Percentiles rank a stretch among this genome's conserved stretches.
These are phyloP conservation scores for Cheilinus undulatus DNA, from an alignment of 2,113 vertebrate genomes.

Conservation along the genomic window DNA sequence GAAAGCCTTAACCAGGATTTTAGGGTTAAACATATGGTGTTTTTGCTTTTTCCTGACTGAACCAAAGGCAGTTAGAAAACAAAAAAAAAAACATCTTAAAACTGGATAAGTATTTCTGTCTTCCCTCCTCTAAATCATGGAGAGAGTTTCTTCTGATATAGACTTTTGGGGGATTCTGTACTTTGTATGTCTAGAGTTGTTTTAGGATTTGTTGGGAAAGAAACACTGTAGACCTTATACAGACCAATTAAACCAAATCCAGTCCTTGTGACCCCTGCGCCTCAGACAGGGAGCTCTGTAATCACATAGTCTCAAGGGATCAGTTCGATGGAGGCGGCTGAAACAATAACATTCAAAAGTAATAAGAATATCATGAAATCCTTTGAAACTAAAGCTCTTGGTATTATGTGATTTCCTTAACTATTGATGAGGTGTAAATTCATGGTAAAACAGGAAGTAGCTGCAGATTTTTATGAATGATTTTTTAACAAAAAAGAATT, in stretches of 20 bases:
- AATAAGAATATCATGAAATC: background rate
- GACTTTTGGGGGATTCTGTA: background rate
- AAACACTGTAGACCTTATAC: background rate
- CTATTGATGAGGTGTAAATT: background rate
- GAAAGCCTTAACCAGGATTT: constrained; percentile 2
- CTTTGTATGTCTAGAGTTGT: no score
- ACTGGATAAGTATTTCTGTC: background rate
- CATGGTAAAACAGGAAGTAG: background rate
- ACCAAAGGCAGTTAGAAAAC: no score
- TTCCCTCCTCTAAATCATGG: background rate
- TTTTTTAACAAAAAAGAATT: background rate
- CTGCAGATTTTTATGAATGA: background rate
- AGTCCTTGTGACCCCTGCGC: background rate
- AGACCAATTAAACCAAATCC: constrained; percentile 20
- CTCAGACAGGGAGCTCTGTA: constrained; percentile 9
- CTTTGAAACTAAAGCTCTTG: background rate
- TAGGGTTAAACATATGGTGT: background rate
- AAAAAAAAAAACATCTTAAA: no score
- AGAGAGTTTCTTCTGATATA: background rate
- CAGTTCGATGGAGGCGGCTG: background rate
- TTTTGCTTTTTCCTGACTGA: background rate
- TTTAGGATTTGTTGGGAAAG: background rate
- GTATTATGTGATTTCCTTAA: background rate
- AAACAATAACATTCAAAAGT: background rate
- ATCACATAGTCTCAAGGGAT: constrained; percentile 18